Evolutionary conservation across 2,888 invertebrate species (phyloP).

Genomic region (Tromatobia lineatoria): DNA sequence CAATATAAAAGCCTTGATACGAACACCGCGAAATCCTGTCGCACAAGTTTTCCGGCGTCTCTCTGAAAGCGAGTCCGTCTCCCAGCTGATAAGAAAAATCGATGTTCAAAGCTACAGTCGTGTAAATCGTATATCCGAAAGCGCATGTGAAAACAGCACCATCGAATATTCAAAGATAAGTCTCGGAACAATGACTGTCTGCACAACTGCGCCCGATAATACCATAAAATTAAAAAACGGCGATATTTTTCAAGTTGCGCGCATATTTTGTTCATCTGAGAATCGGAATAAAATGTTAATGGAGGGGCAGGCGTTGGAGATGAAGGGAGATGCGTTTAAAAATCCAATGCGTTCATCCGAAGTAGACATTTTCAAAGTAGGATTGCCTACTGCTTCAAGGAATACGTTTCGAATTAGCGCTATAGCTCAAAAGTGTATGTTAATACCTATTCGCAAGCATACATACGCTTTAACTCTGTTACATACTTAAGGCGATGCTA

Average conservation of each 20-base stretch:
- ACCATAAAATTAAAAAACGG: neutral
- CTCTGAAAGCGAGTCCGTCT: constrained; percentile 2
- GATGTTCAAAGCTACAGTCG: neutral
- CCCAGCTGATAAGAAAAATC: neutral
- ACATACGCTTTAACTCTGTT: neutral
- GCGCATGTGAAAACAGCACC: neutral
- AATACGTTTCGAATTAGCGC: neutral
- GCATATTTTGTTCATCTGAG: neutral
- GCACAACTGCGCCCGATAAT: neutral
- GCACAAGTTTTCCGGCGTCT: constrained; percentile 10
- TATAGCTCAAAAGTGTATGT: no score
- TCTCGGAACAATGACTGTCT: neutral
- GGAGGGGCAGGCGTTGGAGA: neutral
- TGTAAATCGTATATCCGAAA: neutral
- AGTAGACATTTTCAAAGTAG: neutral
- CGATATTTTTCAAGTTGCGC: neutral
- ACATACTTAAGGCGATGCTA: neutral
- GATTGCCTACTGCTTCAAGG: neutral
- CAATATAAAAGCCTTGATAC: constrained; percentile 16
- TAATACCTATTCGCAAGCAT: neutral
- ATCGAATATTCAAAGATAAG: constrained; percentile 4
- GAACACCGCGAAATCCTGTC: constrained; percentile 4
- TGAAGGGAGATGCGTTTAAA: neutral
- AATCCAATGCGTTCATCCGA: neutral
- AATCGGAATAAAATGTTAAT: neutral